phyloP scores from a whole-genome alignment of 2,888 invertebrate species.

The Lacanobia wlatinum region DNA sequence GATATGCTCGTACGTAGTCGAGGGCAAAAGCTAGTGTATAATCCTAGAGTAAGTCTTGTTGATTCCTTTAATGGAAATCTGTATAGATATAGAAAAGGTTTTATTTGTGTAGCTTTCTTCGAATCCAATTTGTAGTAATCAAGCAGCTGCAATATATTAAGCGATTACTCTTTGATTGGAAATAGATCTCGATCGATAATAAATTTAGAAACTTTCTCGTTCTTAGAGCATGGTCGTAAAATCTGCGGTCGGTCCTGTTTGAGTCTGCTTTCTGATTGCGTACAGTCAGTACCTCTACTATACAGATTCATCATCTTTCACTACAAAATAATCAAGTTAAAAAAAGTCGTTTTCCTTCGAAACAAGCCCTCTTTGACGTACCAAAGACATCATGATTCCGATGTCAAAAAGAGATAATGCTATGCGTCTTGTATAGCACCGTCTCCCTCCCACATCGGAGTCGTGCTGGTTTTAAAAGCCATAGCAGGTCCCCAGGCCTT shows the following conservation, averaged over 20 bases:
- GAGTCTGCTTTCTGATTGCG: neutral
- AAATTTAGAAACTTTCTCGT: slow-evolving; percentile 45
- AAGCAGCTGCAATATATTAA: slow-evolving; percentile 40
- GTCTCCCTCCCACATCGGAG: too few species aligned
- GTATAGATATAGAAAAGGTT: slow-evolving; percentile 4
- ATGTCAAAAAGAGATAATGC: too few species aligned
- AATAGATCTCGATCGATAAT: slow-evolving; percentile 38
- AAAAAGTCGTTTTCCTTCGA: neutral
- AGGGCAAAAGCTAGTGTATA: too few species aligned
- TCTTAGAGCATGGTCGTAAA: slow-evolving; percentile 21
- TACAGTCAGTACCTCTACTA: neutral
- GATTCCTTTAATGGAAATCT: neutral
- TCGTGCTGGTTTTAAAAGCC: too few species aligned
- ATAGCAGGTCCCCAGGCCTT: neutral
- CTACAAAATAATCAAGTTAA: neutral
- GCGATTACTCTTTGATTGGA: slow-evolving; percentile 48
- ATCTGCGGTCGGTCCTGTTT: slow-evolving; percentile 1
- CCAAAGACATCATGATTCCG: too few species aligned
- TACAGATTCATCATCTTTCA: neutral
- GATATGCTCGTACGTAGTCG: too few species aligned
- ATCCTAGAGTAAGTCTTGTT: neutral
- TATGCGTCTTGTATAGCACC: too few species aligned
- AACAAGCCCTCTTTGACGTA: neutral
- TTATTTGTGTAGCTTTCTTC: slow-evolving; percentile 24
- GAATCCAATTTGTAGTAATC: slow-evolving; percentile 48